These are phyloP conservation scores for Pangasianodon hypophthalmus DNA, from an alignment of 2,113 vertebrate species.

Conservation along the genomic window DNA sequence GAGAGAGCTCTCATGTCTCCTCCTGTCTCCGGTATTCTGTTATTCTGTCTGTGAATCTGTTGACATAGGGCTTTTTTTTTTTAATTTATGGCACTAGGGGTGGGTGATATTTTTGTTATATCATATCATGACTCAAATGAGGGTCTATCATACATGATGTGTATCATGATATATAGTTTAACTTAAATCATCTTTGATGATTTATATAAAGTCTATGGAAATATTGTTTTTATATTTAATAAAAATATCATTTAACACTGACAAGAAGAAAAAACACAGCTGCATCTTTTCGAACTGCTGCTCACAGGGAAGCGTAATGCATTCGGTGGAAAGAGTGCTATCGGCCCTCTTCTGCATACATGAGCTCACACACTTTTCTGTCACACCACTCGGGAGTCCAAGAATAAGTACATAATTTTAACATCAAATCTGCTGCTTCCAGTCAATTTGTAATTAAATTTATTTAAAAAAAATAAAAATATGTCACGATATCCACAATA, in stretches of 20 bases:
- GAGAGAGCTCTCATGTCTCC: constrained; percentile 44
- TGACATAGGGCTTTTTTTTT: not conserved
- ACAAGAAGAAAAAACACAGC: not conserved
- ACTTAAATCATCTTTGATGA: not conserved
- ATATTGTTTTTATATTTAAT: too few species aligned
- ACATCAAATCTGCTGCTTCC: not conserved
- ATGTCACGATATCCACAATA: too few species aligned
- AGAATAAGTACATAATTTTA: not conserved
- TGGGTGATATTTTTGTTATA: too few species aligned
- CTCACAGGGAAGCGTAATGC: too few species aligned
- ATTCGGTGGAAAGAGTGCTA: too few species aligned
- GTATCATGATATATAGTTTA: not conserved
- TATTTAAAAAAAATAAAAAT: too few species aligned
- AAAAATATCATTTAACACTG: not conserved
- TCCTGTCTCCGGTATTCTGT: not conserved
- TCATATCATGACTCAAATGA: not conserved
- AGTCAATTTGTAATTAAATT: not conserved
- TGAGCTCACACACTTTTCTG: not conserved
- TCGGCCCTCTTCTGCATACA: too few species aligned
- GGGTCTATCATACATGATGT: not conserved
- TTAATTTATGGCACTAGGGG: too few species aligned
- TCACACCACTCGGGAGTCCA: too few species aligned
- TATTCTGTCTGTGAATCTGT: not conserved
- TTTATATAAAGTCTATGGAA: not conserved
- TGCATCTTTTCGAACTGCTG: too few species aligned